phyloP scores from a whole-genome alignment of 2,888 invertebrate species.

The Rapana venosa region DNA sequence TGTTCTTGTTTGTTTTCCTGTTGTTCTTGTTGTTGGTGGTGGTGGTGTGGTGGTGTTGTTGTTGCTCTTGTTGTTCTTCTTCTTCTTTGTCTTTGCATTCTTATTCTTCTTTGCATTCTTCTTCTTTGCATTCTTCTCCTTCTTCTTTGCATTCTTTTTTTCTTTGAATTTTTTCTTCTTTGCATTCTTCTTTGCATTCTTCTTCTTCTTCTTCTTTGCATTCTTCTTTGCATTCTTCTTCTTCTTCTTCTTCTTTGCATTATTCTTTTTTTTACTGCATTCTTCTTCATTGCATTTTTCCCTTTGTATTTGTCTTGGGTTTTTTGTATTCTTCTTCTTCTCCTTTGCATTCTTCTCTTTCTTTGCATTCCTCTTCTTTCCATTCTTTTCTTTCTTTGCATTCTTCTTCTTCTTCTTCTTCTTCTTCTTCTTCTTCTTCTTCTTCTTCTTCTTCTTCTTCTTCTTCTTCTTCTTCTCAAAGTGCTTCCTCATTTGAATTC shows the following conservation, averaged over 20 bases:
- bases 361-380: not conserved
- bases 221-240: too few species aligned
- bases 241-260: not conserved
- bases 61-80: not conserved
- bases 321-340: not conserved
- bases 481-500: too few species aligned
- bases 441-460: constrained; percentile 2
- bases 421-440: too few species aligned
- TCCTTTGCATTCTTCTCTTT: not conserved
- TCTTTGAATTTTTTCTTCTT: not conserved
- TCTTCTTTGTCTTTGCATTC: not conserved
- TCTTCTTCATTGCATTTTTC: not conserved
- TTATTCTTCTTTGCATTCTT: too few species aligned
- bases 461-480: not conserved
- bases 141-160: not conserved
- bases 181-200: not conserved
- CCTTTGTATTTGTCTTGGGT: not conserved
- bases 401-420: not conserved
- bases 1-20: not conserved
- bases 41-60: not conserved
- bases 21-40: not conserved
- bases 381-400: not conserved
- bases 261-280: not conserved
- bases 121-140: too few species aligned
- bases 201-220: not conserved